Conservation (phyloP, 2,888 invertebrate species). For the Phlogophora meticulosa region DNA sequence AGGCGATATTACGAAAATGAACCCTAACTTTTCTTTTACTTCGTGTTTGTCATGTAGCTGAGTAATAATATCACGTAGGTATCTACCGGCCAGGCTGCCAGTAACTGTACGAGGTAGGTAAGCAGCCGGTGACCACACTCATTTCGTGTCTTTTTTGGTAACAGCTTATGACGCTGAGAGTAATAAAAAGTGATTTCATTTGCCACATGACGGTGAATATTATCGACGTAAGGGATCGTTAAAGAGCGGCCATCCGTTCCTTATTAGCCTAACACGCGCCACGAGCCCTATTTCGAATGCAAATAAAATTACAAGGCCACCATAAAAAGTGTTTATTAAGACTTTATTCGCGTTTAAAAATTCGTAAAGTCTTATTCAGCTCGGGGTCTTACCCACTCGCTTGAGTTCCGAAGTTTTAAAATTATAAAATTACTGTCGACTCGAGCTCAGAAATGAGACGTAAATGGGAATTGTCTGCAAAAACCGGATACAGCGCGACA, state of each 20-base stretch:
- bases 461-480: conserved; percentile 85
- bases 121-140: conserved; percentile 70
- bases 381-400: conserved; percentile 76
- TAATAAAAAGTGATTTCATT: conserved; percentile 84
- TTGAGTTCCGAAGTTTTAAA: conserved; percentile 85
- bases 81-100: conserved; percentile 48
- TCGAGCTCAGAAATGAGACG: conserved; percentile 83
- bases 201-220: conserved; percentile 79
- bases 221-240: conserved; percentile 82
- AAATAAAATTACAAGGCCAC: conserved; percentile 88
- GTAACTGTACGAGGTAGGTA: conserved; percentile 63
- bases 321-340: conserved; percentile 89
- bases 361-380: conserved; percentile 89
- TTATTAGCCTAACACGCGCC: conserved; percentile 88
- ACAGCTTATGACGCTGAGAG: conserved; percentile 75
- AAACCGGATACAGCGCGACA: conserved; percentile 79
- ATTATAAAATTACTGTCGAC: conserved; percentile 85
- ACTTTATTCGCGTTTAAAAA: conserved; percentile 88
- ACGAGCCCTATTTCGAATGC: conserved; percentile 85
- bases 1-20: conserved; percentile 52
- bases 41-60: conserved; percentile 23
- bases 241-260: conserved; percentile 85
- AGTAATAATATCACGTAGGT: conserved; percentile 56
- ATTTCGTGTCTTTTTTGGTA: conserved; percentile 72
- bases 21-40: conserved; percentile 38